These are phyloP conservation scores for Enteromius viviparus DNA, from an alignment of 2,797 vertebrate species.

Conservation along the genomic window DNA sequence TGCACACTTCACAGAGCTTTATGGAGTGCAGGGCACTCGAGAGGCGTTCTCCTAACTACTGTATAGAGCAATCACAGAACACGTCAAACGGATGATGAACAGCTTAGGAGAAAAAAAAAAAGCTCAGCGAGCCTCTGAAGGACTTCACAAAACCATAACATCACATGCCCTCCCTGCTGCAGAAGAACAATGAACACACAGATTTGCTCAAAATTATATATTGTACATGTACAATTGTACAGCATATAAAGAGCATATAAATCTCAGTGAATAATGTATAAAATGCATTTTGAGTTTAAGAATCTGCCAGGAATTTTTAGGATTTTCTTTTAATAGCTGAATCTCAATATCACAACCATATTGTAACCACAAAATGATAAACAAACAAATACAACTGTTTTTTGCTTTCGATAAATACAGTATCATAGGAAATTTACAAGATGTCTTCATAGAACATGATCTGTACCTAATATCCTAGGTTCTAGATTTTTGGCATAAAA, in stretches of 20 bases:
- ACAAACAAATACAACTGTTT: background rate
- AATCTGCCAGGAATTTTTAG: background rate
- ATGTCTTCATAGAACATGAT: too few relatives aligned
- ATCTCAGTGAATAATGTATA: background rate
- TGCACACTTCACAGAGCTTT: conserved; percentile 41
- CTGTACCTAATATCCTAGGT: too few relatives aligned
- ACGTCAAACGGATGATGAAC: conserved; percentile 46
- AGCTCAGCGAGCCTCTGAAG: background rate
- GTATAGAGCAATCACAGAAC: conserved; percentile 41
- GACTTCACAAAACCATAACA: background rate
- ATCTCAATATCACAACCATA: background rate
- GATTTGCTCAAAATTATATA: background rate
- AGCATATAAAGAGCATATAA: background rate
- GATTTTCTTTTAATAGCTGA: background rate
- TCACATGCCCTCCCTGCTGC: background rate
- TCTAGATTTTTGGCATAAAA: too few relatives aligned
- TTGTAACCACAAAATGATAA: background rate
- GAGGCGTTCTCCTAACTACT: conserved; percentile 26
- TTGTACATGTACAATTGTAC: background rate
- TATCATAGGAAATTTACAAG: too few relatives aligned
- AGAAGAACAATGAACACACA: background rate
- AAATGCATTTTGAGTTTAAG: background rate
- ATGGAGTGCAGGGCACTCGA: conserved; percentile 36
- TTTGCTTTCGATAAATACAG: too few relatives aligned
- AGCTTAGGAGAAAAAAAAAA: background rate